A percentile compares a stretch with the other conserved stretches of the same genome.
Conservation (phyloP, 2,797 vertebrate genomes). For the Pachyuromys duprasi region DNA sequence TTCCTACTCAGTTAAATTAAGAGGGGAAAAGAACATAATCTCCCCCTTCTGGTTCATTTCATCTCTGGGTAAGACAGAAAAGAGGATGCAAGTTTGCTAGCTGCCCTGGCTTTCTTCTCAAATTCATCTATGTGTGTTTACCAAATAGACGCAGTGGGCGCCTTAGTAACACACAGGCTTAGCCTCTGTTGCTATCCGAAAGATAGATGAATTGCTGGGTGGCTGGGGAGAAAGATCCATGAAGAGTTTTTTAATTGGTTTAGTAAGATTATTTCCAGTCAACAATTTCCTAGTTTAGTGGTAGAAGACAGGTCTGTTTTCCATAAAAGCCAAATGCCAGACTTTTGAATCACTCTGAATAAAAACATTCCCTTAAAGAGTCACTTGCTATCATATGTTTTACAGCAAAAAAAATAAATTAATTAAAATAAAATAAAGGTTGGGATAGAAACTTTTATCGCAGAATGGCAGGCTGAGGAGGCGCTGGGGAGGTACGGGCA, state of each 20-base stretch:
- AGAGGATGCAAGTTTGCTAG: constrained; percentile 82
- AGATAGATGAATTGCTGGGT: constrained; percentile 79
- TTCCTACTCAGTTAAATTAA: constrained; percentile 82
- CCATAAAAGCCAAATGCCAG: constrained; percentile 87
- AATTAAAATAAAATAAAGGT: constrained; percentile 78
- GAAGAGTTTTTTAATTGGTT: constrained; percentile 83
- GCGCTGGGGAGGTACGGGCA: constrained; percentile 73
- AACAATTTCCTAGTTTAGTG: constrained; percentile 84
- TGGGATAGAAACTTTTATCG: constrained; percentile 84
- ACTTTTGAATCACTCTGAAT: constrained; percentile 87
- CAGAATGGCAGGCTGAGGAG: constrained; percentile 71
- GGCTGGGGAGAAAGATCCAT: constrained; percentile 84
- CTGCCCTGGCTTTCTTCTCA: constrained; percentile 80
- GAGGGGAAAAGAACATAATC: constrained; percentile 76
- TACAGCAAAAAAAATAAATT: constrained; percentile 79
- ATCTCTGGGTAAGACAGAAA: constrained; percentile 83
- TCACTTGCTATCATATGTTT: constrained; percentile 86
- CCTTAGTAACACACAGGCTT: constrained; percentile 73
- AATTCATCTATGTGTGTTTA: constrained; percentile 75
- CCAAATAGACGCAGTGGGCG: constrained; percentile 71
- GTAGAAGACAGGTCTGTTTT: constrained; percentile 87
- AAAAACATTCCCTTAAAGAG: constrained; percentile 86
- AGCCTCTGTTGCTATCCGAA: constrained; percentile 75
- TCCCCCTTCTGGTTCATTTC: constrained; percentile 87
- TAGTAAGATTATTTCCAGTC: constrained; percentile 85